Evolutionary conservation across 2,113 vertebrate species (phyloP).

Genomic region (Poeciliopsis retropinna): DNA sequence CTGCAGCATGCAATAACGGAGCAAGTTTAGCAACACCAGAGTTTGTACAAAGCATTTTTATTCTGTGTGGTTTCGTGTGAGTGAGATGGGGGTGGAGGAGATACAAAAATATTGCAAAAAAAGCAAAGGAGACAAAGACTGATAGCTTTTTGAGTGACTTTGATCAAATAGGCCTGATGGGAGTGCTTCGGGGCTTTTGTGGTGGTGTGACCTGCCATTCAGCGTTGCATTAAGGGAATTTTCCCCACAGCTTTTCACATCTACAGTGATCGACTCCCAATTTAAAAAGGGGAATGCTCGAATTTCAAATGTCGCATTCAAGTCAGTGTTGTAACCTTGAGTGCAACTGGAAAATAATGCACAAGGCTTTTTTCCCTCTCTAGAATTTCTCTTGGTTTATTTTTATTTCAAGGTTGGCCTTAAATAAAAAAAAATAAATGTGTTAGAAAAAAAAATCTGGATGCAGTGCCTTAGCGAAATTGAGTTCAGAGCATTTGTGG

Average conservation of each 20-base stretch:
- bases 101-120: conserved; percentile 37
- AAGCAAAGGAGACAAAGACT: conserved; percentile 50
- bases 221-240: conserved; percentile 60
- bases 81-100: conserved; percentile 37
- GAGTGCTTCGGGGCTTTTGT: conserved; percentile 63
- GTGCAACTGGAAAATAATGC: conserved; percentile 65
- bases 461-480: conserved; percentile 56
- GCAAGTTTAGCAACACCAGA: conserved; percentile 49
- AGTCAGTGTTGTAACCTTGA: conserved; percentile 65
- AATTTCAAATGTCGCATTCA: conserved; percentile 66
- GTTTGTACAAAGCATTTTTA: conserved; percentile 51
- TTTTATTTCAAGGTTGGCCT: conserved; percentile 65
- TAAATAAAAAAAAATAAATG: conserved; percentile 35
- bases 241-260: conserved; percentile 59
- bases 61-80: conserved; percentile 45
- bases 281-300: conserved; percentile 58
- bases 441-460: conserved; percentile 52
- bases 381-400: conserved; percentile 58
- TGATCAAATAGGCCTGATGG: conserved; percentile 64
- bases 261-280: conserved; percentile 45
- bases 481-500: conserved; percentile 71
- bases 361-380: conserved; percentile 23
- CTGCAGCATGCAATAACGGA: conserved; percentile 30
- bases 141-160: conserved; percentile 56
- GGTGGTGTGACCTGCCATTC: conserved; percentile 68